Evolutionary conservation across 2,113 vertebrate genomes (phyloP).

Genomic region (Sprattus sprattus): DNA sequence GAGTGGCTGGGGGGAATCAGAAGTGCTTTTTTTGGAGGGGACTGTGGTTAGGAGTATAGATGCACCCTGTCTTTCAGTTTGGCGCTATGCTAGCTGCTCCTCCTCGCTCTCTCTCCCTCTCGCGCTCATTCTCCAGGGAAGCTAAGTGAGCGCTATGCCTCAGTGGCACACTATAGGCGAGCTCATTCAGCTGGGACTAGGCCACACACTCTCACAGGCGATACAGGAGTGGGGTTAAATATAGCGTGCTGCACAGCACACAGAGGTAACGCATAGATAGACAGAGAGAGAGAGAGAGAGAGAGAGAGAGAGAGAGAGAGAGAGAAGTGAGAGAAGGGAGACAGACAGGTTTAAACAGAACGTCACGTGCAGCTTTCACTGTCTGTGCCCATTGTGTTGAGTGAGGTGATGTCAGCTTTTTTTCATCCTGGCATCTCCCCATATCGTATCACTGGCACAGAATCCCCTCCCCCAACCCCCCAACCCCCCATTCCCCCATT

Average conservation of each 20-base stretch:
- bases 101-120: constrained; percentile 21
- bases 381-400: constrained; percentile 1
- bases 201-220: background rate
- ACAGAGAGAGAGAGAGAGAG: constrained; percentile 10
- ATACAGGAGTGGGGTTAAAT: constrained; percentile 16
- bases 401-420: constrained; percentile 5
- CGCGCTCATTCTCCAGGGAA: constrained; percentile 28
- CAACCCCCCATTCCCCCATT: background rate
- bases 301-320: background rate
- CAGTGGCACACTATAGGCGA: constrained; percentile 34
- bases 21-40: constrained; percentile 28
- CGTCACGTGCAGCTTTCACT: background rate
- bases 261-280: background rate
- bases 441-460: background rate
- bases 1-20: constrained; percentile 30
- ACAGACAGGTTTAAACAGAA: background rate
- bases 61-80: constrained; percentile 24
- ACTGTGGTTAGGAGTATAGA: constrained; percentile 5
- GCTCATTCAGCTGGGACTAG: constrained; percentile 24
- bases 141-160: constrained; percentile 41
- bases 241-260: constrained; percentile 12
- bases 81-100: constrained; percentile 9
- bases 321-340: background rate
- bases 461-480: background rate
- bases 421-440: background rate